Evolutionary conservation across 2,797 vertebrate species (phyloP).

Genomic region (Darevskia mixta): DNA sequence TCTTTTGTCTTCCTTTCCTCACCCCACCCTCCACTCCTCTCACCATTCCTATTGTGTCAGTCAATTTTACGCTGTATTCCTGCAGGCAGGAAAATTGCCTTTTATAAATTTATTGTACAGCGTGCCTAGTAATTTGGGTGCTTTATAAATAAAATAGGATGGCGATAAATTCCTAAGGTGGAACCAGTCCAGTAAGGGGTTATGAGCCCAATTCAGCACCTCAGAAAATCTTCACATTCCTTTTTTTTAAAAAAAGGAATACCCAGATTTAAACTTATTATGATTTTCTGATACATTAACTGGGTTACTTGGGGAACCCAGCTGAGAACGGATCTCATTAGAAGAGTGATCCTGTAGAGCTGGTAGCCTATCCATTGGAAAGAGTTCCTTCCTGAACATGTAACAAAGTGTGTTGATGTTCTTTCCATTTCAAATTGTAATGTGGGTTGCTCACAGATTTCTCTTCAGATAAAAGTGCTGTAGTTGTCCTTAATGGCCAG

Average conservation of each 20-base stretch:
- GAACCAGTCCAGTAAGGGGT: neutral
- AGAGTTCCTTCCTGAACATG: neutral
- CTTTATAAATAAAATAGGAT: slow-evolving; percentile 23
- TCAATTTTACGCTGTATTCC: neutral
- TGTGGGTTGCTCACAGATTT: neutral
- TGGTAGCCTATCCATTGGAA: neutral
- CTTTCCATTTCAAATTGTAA: neutral
- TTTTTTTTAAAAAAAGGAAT: slow-evolving; percentile 9
- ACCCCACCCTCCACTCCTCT: neutral
- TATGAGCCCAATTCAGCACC: neutral
- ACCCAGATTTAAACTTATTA: neutral
- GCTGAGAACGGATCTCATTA: slow-evolving; percentile 33
- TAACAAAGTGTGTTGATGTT: neutral
- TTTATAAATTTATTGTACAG: neutral
- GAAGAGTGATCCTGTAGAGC: slow-evolving; percentile 23
- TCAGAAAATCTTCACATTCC: neutral
- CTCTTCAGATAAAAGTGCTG: neutral
- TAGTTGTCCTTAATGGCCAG: neutral
- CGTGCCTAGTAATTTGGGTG: neutral
- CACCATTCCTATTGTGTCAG: neutral
- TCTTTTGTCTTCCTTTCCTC: neutral
- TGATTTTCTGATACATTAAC: slow-evolving; percentile 29
- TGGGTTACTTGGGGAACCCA: slow-evolving; percentile 17
- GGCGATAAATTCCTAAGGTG: slow-evolving; percentile 3
- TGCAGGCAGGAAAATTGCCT: neutral